Conservation (phyloP, 2,888 invertebrate species). For the Agrilus cyanescens region DNA sequence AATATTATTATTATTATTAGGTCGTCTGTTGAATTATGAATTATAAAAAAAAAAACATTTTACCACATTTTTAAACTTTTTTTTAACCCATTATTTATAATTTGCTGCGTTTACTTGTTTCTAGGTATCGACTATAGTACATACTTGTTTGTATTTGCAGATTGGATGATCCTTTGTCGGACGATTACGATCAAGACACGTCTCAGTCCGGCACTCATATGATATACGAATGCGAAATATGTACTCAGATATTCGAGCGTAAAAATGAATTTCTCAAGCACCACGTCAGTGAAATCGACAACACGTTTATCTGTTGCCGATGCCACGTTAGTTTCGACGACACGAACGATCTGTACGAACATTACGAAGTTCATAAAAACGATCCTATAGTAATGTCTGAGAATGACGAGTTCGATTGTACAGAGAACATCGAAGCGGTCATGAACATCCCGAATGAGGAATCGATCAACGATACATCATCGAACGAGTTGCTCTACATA, state of each 20-base stretch:
- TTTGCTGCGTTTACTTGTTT: too few species aligned
- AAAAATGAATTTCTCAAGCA: constrained; percentile 27
- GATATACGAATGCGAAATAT: constrained; percentile 31
- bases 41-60: too few species aligned
- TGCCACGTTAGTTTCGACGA: constrained; percentile 25
- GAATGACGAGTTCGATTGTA: constrained; percentile 6
- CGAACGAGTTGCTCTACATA: constrained; percentile 28
- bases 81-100: too few species aligned
- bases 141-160: constrained; percentile 18
- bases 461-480: constrained; percentile 12
- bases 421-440: constrained; percentile 22
- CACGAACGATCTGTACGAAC: constrained; percentile 26
- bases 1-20: too few species aligned
- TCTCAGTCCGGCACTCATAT: constrained; percentile 7
- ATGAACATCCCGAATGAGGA: constrained; percentile 19
- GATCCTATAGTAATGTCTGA: constrained; percentile 14
- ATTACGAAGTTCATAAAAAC: constrained; percentile 27
- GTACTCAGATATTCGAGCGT: constrained; percentile 25
- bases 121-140: too few species aligned
- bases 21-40: too few species aligned
- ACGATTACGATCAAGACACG: constrained; percentile 6
- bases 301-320: constrained; percentile 28
- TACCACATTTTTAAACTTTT: too few species aligned
- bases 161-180: constrained; percentile 14
- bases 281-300: constrained; percentile 25